Conservation (phyloP, 2,797 vertebrate species). For the Mormyrops attenuatus region DNA sequence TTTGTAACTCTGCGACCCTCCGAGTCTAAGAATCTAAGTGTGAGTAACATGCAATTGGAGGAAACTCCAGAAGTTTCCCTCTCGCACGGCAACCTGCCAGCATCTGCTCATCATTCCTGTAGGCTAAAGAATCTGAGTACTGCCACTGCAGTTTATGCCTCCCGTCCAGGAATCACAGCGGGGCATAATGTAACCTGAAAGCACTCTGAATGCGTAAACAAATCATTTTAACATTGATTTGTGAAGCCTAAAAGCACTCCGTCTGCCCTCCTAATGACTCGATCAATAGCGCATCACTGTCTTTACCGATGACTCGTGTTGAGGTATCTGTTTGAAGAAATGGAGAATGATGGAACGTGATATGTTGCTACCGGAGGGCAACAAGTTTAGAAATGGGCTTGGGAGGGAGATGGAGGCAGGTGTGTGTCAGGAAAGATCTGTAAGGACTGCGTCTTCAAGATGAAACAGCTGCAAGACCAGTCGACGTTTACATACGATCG, state of each 20-base stretch:
- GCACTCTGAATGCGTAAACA: conserved; percentile 37
- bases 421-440: background rate
- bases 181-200: conserved; percentile 36
- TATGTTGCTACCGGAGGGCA: background rate
- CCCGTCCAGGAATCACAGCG: conserved; percentile 18
- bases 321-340: conserved; percentile 34
- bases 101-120: background rate
- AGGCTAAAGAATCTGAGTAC: background rate
- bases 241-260: conserved; percentile 48
- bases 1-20: background rate
- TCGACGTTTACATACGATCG: background rate
- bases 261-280: conserved; percentile 42
- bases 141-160: background rate
- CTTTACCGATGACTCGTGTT: conserved; percentile 35
- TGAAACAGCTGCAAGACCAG: conserved; percentile 8
- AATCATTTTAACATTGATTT: conserved; percentile 58
- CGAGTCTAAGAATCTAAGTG: background rate
- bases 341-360: conserved; percentile 27
- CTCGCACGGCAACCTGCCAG: conserved; percentile 10
- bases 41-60: background rate
- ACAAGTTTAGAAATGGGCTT: conserved; percentile 20
- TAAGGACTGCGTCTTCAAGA: background rate
- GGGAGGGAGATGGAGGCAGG: background rate
- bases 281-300: conserved; percentile 45
- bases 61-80: background rate